Conservation (phyloP, 2,888 invertebrate genomes). For the Lymantria monacha region DNA sequence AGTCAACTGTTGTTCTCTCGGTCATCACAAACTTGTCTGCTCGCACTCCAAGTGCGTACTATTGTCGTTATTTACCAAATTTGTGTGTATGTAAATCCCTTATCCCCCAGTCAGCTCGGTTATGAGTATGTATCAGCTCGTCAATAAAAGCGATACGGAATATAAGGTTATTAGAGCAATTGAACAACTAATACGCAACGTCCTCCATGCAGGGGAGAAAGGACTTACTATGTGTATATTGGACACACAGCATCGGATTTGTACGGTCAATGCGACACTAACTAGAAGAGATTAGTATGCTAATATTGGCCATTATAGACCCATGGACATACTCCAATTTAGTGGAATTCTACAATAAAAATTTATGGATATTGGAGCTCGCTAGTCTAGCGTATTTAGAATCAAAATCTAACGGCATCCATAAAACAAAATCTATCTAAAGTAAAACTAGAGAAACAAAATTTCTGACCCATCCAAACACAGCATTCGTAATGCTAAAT, state of each 20-base stretch:
- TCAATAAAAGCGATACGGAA: constrained; percentile 28
- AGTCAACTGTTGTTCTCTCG: constrained; percentile 65
- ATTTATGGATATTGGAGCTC: constrained; percentile 71
- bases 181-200: constrained; percentile 31
- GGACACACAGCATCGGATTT: constrained; percentile 55
- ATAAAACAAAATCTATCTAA: constrained; percentile 66
- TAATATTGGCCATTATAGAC: constrained; percentile 65
- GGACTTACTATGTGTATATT: constrained; percentile 59
- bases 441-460: constrained; percentile 51
- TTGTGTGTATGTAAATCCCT: constrained; percentile 54
- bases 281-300: constrained; percentile 79
- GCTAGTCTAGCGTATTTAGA: constrained; percentile 71
- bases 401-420: constrained; percentile 69
- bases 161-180: constrained; percentile 33
- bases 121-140: constrained; percentile 32
- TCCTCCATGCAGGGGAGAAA: constrained; percentile 57
- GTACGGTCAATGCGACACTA: constrained; percentile 60
- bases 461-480: constrained; percentile 80
- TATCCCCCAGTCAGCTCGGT: constrained; percentile 48
- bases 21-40: constrained; percentile 57
- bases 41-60: constrained; percentile 34
- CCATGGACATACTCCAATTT: constrained; percentile 59
- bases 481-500: constrained; percentile 63
- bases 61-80: constrained; percentile 36
- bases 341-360: constrained; percentile 69